Base-by-base conservation (phyloP, 2,797 vertebrate genomes). In the Lates japonicus region DNA sequence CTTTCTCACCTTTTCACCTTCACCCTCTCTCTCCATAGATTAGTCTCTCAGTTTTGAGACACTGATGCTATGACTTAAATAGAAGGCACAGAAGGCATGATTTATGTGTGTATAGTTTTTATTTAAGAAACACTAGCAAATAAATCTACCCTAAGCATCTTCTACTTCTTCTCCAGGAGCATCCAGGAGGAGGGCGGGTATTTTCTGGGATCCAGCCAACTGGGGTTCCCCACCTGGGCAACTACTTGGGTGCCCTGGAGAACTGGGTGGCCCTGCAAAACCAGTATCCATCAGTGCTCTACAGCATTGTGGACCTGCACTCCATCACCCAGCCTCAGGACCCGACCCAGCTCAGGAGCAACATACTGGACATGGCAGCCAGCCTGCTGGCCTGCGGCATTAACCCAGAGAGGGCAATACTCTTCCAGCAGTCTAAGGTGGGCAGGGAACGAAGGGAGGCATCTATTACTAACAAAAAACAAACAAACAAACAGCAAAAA, bases 201-300 rank as follows among this genome's bases (percentile, higher is more conserved):
- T 99, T 99, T 90, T 99, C 98, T 0, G 98, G 98, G 63, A 99
- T 99, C 91, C 97, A 99, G 89, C 98, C 97, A 0, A 99, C 98
- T 0, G 98, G 98, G 12, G 95, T 96, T 0, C 98, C 96, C 58
- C 98, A 99, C 90, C 92, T 99, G 49, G 97, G 98, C 13, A 99
- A 99, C 91, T 99, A 97, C 91, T 93, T 99, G 31, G 98, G 98
- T 20, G 97, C 98, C 64, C 94, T 99, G 78, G 96, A 97, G 90
- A 97, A 92, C 93, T 99, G 98, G 98, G 97, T 97, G 88, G 79
- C 90, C 48, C 89, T 99, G 4, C 98, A 99, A 91, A 86, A 94
- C 0, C 84, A 95, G 67, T 96, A 92, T 79, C 87, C 84, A 41
- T 96, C 93, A 0, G 96, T 98, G 76, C 90, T 99, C 0, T 99